Percentiles rank a stretch among this genome's conserved stretches.
These are phyloP conservation scores for Thymelicus sylvestris DNA, from an alignment of 2,888 invertebrate species.

Conservation along the genomic window DNA sequence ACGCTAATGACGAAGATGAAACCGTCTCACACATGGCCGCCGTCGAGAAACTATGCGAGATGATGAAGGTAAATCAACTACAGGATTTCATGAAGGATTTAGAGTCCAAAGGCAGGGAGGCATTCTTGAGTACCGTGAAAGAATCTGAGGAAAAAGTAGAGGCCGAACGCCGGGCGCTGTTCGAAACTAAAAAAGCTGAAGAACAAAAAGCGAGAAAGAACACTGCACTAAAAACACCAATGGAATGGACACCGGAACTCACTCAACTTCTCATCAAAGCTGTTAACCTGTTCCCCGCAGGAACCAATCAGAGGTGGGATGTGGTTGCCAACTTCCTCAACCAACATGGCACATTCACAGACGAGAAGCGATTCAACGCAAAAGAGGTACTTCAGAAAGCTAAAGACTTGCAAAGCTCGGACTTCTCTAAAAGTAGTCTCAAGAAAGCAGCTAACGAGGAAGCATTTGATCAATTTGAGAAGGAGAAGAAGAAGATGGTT, in stretches of 20 bases:
- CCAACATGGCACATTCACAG: constrained; percentile 89
- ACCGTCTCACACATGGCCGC: constrained; percentile 93
- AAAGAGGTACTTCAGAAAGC: constrained; percentile 98
- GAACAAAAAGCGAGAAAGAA: constrained; percentile 75
- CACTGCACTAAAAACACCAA: constrained; percentile 72
- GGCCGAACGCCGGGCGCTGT: constrained; percentile 88
- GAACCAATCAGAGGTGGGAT: constrained; percentile 96
- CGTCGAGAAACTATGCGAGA: constrained; percentile 96
- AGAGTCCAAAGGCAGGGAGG: constrained; percentile 86
- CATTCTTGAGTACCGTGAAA: constrained; percentile 88
- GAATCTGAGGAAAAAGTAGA: constrained; percentile 91
- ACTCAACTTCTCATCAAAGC: constrained; percentile 97
- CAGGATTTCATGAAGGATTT: constrained; percentile 90
- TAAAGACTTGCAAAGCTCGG: constrained; percentile 95
- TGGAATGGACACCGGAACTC: constrained; percentile 93
- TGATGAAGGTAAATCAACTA: constrained; percentile 88
- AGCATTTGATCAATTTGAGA: constrained; percentile 96
- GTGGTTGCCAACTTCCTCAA: constrained; percentile 98
- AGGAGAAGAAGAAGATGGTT: constrained; percentile 88
- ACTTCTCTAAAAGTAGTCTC: constrained; percentile 92
- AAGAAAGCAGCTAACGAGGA: constrained; percentile 96
- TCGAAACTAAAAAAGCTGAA: constrained; percentile 80
- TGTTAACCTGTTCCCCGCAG: constrained; percentile 98
- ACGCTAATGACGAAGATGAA: constrained; percentile 88
- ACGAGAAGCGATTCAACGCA: constrained; percentile 88